Evolutionary conservation across 2,888 invertebrate genomes (phyloP).

Genomic region (Trichopria drosophilae): DNA sequence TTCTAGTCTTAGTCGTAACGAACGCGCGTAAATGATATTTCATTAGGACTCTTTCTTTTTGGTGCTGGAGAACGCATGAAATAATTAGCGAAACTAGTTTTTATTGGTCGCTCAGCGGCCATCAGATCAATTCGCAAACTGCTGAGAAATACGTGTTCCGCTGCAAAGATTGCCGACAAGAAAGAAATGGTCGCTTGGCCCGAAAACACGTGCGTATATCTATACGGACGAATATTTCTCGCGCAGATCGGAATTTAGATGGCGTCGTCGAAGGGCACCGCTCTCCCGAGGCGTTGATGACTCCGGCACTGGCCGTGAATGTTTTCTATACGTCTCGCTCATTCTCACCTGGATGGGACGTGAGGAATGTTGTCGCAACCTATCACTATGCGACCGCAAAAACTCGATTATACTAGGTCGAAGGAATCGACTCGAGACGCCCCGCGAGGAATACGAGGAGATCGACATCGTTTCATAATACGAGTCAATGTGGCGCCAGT

Average conservation of each 20-base stretch:
- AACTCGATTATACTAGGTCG: conserved; percentile 33
- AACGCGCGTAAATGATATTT: no score
- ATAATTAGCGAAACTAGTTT: no score
- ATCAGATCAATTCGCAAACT: no score
- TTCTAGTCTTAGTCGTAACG: no score
- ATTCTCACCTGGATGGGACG: conserved; percentile 48
- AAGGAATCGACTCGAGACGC: no score
- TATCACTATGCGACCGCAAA: conserved; percentile 50
- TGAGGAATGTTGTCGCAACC: conserved; percentile 48
- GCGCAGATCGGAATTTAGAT: conserved; percentile 54
- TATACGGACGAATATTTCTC: conserved; percentile 45
- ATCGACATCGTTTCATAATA: no score
- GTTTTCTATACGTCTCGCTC: conserved; percentile 48
- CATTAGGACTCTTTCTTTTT: no score
- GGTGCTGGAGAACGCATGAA: no score
- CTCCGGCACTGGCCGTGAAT: conserved; percentile 50
- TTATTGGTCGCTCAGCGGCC: no score
- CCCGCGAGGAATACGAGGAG: no score
- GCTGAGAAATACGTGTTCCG: no score
- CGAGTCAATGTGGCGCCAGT: no score
- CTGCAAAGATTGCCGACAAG: not conserved
- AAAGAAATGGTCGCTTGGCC: conserved; percentile 53
- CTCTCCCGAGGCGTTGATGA: conserved; percentile 53
- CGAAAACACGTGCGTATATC: conserved; percentile 54
- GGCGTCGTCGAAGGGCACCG: conserved; percentile 54